phyloP scores from a whole-genome alignment of 2,797 vertebrate species.

The Bradypodion ventrale region DNA sequence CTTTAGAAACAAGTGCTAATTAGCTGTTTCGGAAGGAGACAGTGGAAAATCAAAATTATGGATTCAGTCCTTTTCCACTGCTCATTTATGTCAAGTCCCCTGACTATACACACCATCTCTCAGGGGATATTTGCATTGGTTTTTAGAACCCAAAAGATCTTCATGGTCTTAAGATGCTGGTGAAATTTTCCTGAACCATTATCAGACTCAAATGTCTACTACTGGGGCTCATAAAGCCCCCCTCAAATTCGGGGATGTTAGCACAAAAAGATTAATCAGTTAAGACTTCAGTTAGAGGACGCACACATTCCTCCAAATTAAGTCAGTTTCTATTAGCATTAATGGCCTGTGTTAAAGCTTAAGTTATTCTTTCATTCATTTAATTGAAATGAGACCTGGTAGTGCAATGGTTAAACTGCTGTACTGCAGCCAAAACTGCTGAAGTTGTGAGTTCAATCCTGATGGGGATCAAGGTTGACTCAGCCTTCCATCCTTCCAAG shows the following conservation, averaged over 20 bases:
- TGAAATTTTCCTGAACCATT: not conserved
- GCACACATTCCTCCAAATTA: too few species aligned
- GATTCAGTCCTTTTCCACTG: not conserved
- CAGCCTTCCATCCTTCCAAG: too few species aligned
- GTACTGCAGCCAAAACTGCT: too few species aligned
- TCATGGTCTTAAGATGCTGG: not conserved
- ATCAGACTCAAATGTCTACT: not conserved
- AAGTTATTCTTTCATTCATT: too few species aligned
- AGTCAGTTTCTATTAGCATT: too few species aligned
- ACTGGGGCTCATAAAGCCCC: not conserved
- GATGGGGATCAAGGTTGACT: too few species aligned
- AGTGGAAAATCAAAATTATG: not conserved
- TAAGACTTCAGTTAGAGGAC: too few species aligned
- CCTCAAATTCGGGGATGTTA: not conserved
- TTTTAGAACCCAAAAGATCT: not conserved
- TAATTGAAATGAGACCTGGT: too few species aligned
- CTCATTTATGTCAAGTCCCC: not conserved
- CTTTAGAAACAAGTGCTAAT: not conserved
- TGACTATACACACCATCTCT: not conserved
- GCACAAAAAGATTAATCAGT: too few species aligned
- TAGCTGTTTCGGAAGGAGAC: not conserved
- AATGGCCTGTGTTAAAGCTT: too few species aligned
- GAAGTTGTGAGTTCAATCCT: too few species aligned
- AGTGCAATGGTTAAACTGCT: too few species aligned
- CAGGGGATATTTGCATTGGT: not conserved